Base-by-base conservation (phyloP, 2,888 invertebrate genomes). In the Zaprionus lineosus region DNA sequence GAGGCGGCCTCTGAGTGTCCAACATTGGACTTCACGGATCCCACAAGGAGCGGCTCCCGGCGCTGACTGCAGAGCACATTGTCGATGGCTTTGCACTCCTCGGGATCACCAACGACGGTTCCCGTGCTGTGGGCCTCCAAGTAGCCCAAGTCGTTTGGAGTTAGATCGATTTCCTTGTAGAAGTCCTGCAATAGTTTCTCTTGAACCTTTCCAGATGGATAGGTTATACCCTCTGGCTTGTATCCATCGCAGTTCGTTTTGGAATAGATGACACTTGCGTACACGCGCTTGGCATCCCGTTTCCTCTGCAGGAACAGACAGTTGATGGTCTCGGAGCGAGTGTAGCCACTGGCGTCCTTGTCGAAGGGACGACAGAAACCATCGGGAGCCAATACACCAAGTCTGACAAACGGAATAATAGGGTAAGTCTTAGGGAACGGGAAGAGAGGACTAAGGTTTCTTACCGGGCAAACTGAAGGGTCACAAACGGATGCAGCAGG, bases 361-460 rank as follows among this genome's bases (percentile, higher is more conserved):
- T 99, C 98, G 87, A 99, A 98, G 31, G 96, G 94, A 86, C 96
- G 96, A 90, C 98, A 98, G 40, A 92, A 92, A 0, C 98, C 98
- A 65, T 97, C 95, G 0, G 92, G 91, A 1, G 97, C 95, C 2
- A 98, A 89, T 82, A 95, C 95, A 53, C 95, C 95, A 88, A 94
- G 91, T 76, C 94, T 93, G 89, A 65, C 61, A 24, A 64, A 58
- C 0, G 4, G 7, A 14, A 16, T 5, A 3, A n/a, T 24, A 19
- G 3, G 3, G 5, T 3, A 19, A 24, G 24, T 24, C n/a, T 8
- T 8, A 24, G n/a, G n/a, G 4, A 8, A 8, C 24, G 15, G 2
- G 8, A 31, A 31, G 16, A 28, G 3, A 2, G 21, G 18, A 18
- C n/a, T 2, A 8, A 24, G 24, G 2, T 4, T 14, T 11, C 63